Evolutionary conservation across 2,113 vertebrate species (phyloP), one percentile per base, ranked within the genome.

Genomic region (Toxostoma redivivum): DNA sequence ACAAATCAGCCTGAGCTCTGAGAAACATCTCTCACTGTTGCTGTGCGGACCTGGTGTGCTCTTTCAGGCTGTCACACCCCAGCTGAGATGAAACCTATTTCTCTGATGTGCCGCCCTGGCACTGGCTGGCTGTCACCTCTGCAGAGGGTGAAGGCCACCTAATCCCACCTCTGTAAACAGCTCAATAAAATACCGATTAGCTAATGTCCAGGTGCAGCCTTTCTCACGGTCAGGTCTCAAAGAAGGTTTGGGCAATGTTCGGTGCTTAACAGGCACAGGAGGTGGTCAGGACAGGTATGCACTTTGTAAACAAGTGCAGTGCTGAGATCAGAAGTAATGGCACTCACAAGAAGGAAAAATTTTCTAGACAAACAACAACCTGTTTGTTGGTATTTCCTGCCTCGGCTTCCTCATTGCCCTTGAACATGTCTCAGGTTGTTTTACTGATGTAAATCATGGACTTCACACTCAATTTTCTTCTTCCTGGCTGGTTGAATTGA

Each of bases 401-500:
- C 71, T 78, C 56, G 74, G 64, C 62, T 97, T 94, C 78, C 66
- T 93, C 20, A 1, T 79, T 80, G 81, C 78, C 74, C 78, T 82
- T 92, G 66, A 94, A 64, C 22, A 3, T 0, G 1, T 60, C 66
- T 72, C 44, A 23, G 44, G n/a, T 85, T 37, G 19, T 65, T 92
- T 56, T 71, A 38, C 70, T 82, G 66, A 65, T 76, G 18, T 30
- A 74, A 93, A 82, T 85, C 57, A 13, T 48, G 28, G 61, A 30
- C 61, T 89, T 96, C 22, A 5, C 51, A 89, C 60, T 78, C 58
- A 53, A 1, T 81, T 79, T 84, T 91, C 11, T 73, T 83, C 48
- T 50, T 81, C 61, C 47, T 79, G 57, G 25, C 84, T 94, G 40
- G n/a, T 76, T 85, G 44, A 51, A 86, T 81, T 84, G 38, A 58